Percentiles rank a stretch among this genome's conserved stretches.
These are phyloP conservation scores for Volucella zonaria DNA, from an alignment of 2,888 invertebrate genomes.

Conservation along the genomic window DNA sequence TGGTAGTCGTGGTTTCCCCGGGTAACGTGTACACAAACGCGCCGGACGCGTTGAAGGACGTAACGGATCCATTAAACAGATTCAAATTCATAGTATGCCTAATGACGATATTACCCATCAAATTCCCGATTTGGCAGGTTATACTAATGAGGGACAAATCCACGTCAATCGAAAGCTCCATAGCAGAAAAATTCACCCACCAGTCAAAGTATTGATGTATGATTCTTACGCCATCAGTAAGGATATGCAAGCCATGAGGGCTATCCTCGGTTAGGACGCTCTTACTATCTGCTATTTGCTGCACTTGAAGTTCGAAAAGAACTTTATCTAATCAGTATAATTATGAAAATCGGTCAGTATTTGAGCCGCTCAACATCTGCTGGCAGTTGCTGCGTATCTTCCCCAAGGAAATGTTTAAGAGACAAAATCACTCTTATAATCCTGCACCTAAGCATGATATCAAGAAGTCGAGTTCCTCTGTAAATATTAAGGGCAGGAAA, in stretches of 20 bases:
- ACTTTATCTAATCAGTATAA: slow-evolving; percentile 89
- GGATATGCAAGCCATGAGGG: slow-evolving; percentile 87
- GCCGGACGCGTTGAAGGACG: slow-evolving; percentile 99
- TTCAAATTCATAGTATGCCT: slow-evolving; percentile 99
- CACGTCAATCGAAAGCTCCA: slow-evolving; percentile 99
- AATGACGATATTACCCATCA: slow-evolving; percentile 99
- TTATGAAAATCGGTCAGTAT: too few species aligned
- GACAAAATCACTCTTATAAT: too few species aligned
- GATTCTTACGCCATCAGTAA: slow-evolving; percentile 99
- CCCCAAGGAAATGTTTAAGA: too few species aligned
- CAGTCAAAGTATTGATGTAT: slow-evolving; percentile 99
- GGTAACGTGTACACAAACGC: slow-evolving; percentile 99
- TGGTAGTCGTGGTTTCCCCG: slow-evolving; percentile 98
- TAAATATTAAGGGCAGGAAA: too few species aligned
- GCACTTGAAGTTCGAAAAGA: slow-evolving; percentile 99
- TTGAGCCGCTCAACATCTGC: too few species aligned
- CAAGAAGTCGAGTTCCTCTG: too few species aligned
- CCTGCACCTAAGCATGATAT: too few species aligned
- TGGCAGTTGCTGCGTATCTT: too few species aligned
- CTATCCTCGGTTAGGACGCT: slow-evolving; percentile 97
- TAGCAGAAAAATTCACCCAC: slow-evolving; percentile 99
- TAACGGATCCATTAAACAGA: slow-evolving; percentile 99
- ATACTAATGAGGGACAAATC: slow-evolving; percentile 99
- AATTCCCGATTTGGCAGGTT: slow-evolving; percentile 93
- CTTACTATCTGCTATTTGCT: slow-evolving; percentile 98